Conservation (phyloP, 2,888 invertebrate species). For the Agonopterix arenella region DNA sequence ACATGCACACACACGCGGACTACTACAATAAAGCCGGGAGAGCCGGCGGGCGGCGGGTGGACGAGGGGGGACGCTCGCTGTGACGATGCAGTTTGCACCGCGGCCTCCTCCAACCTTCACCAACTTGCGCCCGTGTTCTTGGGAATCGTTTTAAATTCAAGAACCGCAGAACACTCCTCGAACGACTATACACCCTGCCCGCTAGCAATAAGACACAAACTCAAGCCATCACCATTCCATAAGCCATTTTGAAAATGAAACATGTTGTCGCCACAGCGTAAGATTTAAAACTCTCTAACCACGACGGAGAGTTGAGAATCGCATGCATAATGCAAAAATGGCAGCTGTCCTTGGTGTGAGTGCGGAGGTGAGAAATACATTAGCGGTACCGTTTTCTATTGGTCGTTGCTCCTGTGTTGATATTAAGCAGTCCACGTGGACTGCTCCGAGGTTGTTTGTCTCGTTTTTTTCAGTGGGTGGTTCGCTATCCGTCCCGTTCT, state of each 20-base stretch:
- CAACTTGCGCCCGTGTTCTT: slow-evolving; percentile 74
- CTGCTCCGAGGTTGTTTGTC: slow-evolving; percentile 68
- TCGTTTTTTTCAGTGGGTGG: slow-evolving; percentile 68
- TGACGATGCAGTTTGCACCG: slow-evolving; percentile 75
- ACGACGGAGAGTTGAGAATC: slow-evolving; percentile 51
- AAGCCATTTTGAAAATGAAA: slow-evolving; percentile 59
- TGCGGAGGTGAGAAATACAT: slow-evolving; percentile 78
- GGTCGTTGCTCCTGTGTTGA: slow-evolving; percentile 76
- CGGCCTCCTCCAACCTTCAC: slow-evolving; percentile 74
- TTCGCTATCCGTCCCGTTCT: slow-evolving; percentile 72
- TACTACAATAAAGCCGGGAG: slow-evolving; percentile 57
- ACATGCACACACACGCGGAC: slow-evolving; percentile 45
- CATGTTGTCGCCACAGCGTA: slow-evolving; percentile 30
- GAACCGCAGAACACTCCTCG: slow-evolving; percentile 60
- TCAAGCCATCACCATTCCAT: slow-evolving; percentile 39
- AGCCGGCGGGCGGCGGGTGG: slow-evolving; percentile 29
- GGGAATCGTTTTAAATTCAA: slow-evolving; percentile 76
- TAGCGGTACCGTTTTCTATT: slow-evolving; percentile 77
- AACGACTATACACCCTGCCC: slow-evolving; percentile 43
- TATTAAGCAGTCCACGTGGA: slow-evolving; percentile 77
- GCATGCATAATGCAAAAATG: slow-evolving; percentile 52
- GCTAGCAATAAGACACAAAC: slow-evolving; percentile 41
- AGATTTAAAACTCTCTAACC: slow-evolving; percentile 51
- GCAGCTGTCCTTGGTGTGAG: slow-evolving; percentile 67
- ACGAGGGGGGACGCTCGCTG: slow-evolving; percentile 38